Evolutionary conservation across 1,140 invertebrate species (phyloP).

Genomic region (Drosophila tsacasi): DNA sequence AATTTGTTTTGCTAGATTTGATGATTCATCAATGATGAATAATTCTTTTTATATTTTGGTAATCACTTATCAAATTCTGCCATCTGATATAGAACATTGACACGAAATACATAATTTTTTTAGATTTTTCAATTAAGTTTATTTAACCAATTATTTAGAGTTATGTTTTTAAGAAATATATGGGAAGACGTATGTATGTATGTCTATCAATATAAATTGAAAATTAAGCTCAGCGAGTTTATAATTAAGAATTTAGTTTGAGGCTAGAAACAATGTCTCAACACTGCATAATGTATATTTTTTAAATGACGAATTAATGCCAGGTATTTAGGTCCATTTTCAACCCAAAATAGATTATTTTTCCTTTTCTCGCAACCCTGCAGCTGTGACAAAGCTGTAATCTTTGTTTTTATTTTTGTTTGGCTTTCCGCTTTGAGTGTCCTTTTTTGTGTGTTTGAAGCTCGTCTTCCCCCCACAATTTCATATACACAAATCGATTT

Average conservation of each 20-base stretch:
- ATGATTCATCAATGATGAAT: not conserved
- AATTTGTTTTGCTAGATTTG: not conserved
- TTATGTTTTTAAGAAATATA: too few relatives aligned
- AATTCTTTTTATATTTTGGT: not conserved
- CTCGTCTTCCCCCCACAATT: slow-evolving; percentile 56
- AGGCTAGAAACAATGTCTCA: not conserved
- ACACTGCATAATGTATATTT: not conserved
- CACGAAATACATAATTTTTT: not conserved
- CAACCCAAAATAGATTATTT: not conserved
- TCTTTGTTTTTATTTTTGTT: slow-evolving; percentile 44
- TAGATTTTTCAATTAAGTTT: not conserved
- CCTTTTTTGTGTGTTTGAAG: slow-evolving; percentile 41
- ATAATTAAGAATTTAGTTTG: not conserved
- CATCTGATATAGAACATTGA: not conserved
- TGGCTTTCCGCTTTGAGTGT: slow-evolving; percentile 31
- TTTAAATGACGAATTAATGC: not conserved
- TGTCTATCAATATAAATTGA: not conserved
- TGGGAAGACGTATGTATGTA: too few relatives aligned
- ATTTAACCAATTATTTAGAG: not conserved
- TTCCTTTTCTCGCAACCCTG: not conserved
- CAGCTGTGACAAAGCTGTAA: slow-evolving; percentile 57
- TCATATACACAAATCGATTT: slow-evolving; percentile 82
- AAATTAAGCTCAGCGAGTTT: not conserved
- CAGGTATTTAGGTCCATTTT: not conserved
- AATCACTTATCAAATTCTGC: not conserved